Conservation (phyloP, 2,113 vertebrate genomes). For the Podilymbus podiceps region DNA sequence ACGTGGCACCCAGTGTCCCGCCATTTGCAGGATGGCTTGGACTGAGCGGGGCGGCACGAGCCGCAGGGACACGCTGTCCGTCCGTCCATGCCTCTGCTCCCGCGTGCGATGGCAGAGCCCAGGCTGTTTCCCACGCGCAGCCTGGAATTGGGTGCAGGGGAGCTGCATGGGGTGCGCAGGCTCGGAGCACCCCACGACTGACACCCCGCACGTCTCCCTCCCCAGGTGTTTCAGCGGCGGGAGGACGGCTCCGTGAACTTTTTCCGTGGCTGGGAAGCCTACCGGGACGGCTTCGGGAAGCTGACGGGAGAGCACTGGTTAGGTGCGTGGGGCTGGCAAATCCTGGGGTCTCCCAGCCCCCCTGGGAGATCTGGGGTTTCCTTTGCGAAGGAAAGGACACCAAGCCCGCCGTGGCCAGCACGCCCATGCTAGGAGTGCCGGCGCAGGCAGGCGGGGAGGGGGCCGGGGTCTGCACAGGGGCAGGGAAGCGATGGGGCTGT, state of each 20-base stretch:
- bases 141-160: neutral
- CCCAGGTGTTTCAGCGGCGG: slow-evolving; percentile 91
- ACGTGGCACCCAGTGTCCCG: accelerated
- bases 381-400: neutral
- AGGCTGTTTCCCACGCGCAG: no score
- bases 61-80: accelerated
- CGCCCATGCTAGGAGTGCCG: accelerated
- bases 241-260: slow-evolving; percentile 94
- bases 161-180: accelerated
- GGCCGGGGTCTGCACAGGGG: neutral
- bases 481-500: neutral
- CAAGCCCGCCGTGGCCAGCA: accelerated
- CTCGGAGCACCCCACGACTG: neutral
- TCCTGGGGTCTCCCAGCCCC: accelerated
- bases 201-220: neutral
- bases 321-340: slow-evolving; percentile 73
- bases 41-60: accelerated
- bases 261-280: slow-evolving; percentile 93
- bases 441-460: neutral
- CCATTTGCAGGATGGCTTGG: neutral
- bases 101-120: accelerated
- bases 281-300: slow-evolving; percentile 92
- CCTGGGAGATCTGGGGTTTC: accelerated
- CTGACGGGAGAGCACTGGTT: slow-evolving; percentile 97
- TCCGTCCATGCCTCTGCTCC: neutral